Evolutionary conservation across 1,140 invertebrate genomes (phyloP).

Genomic region (Neocloeon triangulifer): DNA sequence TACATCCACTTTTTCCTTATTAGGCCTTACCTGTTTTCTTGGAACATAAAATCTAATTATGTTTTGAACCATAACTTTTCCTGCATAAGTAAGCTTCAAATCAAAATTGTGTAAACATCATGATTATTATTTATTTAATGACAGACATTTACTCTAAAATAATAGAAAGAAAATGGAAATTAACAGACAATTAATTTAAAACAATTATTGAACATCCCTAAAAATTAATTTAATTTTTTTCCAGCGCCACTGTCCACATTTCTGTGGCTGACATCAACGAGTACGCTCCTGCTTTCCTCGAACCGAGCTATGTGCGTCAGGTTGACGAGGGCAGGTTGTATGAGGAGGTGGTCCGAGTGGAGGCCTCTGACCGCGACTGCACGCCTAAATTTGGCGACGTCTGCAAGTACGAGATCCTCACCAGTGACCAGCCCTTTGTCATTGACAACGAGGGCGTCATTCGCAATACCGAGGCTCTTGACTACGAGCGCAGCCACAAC

Average conservation of each 20-base stretch:
- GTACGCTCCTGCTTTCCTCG: slow-evolving; percentile 68
- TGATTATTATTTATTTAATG: too few relatives aligned
- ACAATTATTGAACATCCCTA: too few relatives aligned
- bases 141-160: too few relatives aligned
- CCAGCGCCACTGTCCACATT: slow-evolving; percentile 77
- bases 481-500: slow-evolving; percentile 79
- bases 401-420: slow-evolving; percentile 88
- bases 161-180: too few relatives aligned
- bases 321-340: slow-evolving; percentile 81
- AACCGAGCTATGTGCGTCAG: slow-evolving; percentile 69
- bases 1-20: too few relatives aligned
- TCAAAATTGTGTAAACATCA: too few relatives aligned
- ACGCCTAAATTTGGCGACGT: slow-evolving; percentile 81
- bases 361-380: slow-evolving; percentile 76
- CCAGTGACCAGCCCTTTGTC: slow-evolving; percentile 68
- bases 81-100: too few relatives aligned
- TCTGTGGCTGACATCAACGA: slow-evolving; percentile 92
- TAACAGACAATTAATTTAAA: too few relatives aligned
- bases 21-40: too few relatives aligned
- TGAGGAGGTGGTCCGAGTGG: slow-evolving; percentile 70
- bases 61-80: too few relatives aligned
- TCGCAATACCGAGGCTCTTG: slow-evolving; percentile 72
- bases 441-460: slow-evolving; percentile 83
- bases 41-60: too few relatives aligned
- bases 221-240: too few relatives aligned